Base-by-base conservation (phyloP, 2,888 invertebrate genomes). In the Archaeoteleia sp. region DNA sequence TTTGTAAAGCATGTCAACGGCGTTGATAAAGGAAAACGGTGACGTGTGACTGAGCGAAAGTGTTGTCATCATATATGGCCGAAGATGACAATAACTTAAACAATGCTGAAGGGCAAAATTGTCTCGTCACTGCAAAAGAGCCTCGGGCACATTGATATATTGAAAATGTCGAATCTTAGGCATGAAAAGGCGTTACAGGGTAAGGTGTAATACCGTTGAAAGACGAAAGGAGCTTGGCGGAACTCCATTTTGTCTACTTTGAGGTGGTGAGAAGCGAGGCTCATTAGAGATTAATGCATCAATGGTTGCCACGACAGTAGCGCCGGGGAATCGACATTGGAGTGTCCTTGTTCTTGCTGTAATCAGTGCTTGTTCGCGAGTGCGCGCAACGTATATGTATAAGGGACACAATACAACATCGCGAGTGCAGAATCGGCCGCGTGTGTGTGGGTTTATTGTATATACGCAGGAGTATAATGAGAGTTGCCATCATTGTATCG, bases 261-360 rank as follows among this genome's bases (percentile, higher is more conserved):
- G 34, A 29, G 55, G 35, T 40, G 37, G 23, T 12, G 17, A 27
- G 55, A 34, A 37, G 43, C 25, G 40, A 43, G 49, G 34, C 43
- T 60, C 66, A 54, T 66, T 66, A 60, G 40, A 54, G 60, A 60
- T 55, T 60, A 67, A 45, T 49, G 66, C 45, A 43, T 49, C 45
- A 49, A 46, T 58, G 57, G 51, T 17, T 35, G 51, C 29, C 25
- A 32, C 45, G 34, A 34, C 48, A 40, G 23, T 35, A 27, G 45
- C 61, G 25, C 42, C 45, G 25, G 30, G 37, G 37, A 37, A 48
- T 23, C 51, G 29, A 37, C 43, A 53, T 13, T 23, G 25, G 53
- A 37, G 48, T 48, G 25, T 49, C 49, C 62, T 49, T 54, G 62
- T 63, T 63, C 62, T 48, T 49, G 60, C 17, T 23, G 58, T 54